A percentile compares a stretch with the other conserved stretches of the same genome.
These are phyloP conservation scores for Phodopus roborovskii DNA, from an alignment of 2,113 vertebrate species.

Conservation along the genomic window DNA sequence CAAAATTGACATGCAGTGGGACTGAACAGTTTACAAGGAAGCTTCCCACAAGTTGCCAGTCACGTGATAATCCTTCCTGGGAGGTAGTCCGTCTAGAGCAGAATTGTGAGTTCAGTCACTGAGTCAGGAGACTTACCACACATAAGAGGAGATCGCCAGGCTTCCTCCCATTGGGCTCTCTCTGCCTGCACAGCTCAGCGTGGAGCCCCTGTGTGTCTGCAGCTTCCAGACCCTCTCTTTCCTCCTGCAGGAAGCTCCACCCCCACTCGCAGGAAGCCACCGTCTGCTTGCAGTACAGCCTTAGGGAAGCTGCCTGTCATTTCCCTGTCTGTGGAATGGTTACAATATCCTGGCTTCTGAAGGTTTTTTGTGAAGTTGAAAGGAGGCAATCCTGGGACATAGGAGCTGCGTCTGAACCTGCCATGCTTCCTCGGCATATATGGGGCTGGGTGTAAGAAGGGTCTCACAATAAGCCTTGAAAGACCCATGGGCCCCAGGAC, in stretches of 20 bases:
- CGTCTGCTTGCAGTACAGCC: neutral
- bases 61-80: neutral
- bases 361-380: neutral
- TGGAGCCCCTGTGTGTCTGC: neutral
- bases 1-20: neutral
- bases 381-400: neutral
- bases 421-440: neutral
- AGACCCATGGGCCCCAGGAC: neutral
- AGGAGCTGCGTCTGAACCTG: neutral
- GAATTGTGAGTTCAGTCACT: neutral
- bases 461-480: neutral
- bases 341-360: neutral
- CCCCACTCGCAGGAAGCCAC: neutral
- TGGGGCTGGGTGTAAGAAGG: neutral
- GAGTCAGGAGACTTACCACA: neutral
- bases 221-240: neutral
- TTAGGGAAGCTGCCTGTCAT: neutral
- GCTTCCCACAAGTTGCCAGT: neutral
- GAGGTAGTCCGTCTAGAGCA: neutral
- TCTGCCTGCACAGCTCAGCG: neutral
- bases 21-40: neutral
- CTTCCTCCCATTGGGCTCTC: neutral
- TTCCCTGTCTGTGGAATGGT: slow-evolving; percentile 31
- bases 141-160: neutral
- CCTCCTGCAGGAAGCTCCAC: neutral